Evolutionary conservation across 2,888 invertebrate species (phyloP).

Genomic region (Yponomeuta evonymella): DNA sequence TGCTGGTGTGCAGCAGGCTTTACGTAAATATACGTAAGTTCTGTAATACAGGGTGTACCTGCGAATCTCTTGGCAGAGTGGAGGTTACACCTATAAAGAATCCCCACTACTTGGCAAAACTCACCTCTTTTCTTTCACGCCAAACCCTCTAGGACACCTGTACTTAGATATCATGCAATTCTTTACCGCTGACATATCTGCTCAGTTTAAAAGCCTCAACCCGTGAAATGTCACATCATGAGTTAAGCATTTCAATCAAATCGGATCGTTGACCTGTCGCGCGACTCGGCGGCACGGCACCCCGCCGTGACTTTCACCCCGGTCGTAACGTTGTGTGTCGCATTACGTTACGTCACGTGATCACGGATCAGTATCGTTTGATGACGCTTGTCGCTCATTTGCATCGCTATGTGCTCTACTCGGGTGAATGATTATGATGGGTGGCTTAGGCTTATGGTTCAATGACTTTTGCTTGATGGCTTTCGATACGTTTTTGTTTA

Average conservation of each 20-base stretch:
- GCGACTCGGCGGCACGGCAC: background rate
- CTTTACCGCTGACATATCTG: background rate
- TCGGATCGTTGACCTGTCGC: slow-evolving; percentile 2
- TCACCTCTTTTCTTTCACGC: too few species aligned
- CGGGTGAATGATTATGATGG: background rate
- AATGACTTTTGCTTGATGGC: background rate
- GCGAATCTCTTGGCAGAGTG: too few species aligned
- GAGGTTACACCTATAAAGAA: too few species aligned
- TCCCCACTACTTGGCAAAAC: too few species aligned
- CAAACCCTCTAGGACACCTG: too few species aligned
- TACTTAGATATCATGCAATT: background rate
- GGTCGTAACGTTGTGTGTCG: background rate
- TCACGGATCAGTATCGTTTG: background rate
- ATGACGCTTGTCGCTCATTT: background rate
- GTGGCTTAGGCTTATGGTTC: background rate
- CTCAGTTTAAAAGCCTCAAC: background rate
- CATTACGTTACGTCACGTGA: background rate
- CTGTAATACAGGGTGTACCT: too few species aligned
- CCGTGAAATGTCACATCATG: background rate
- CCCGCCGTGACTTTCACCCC: background rate
- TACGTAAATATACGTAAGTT: too few species aligned
- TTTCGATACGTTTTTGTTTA: background rate
- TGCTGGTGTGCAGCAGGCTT: too few species aligned
- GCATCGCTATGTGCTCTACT: background rate
- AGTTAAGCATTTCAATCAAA: background rate